These are phyloP conservation scores for Semotilus atromaculatus DNA, from an alignment of 2,797 vertebrate genomes.

Conservation along the genomic window DNA sequence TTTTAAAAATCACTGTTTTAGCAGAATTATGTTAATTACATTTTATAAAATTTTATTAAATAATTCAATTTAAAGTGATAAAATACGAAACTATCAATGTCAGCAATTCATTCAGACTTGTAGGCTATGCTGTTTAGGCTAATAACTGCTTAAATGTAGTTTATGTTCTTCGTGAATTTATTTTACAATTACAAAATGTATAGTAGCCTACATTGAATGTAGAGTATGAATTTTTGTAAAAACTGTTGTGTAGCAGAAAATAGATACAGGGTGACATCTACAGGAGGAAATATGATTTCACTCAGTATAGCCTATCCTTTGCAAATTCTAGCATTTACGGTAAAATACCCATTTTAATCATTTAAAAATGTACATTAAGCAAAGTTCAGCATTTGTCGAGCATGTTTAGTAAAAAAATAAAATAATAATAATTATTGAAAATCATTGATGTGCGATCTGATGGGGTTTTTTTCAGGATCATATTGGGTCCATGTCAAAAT, in stretches of 20 bases:
- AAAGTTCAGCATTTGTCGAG: not conserved
- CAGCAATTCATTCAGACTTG: not conserved
- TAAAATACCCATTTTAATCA: not conserved
- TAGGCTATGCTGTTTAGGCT: not conserved
- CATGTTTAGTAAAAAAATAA: not conserved
- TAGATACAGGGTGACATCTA: constrained; percentile 69
- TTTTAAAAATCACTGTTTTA: not conserved
- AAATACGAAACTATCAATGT: not conserved
- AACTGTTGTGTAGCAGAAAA: constrained; percentile 12
- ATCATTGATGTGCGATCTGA: not conserved
- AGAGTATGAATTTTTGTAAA: not conserved
- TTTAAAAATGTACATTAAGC: not conserved
- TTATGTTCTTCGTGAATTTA: not conserved
- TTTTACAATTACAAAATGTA: not conserved
- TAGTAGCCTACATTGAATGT: not conserved
- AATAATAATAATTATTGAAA: not conserved
- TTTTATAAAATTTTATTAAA: not conserved
- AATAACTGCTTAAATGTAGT: not conserved
- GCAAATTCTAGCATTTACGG: not conserved
- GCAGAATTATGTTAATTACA: not conserved
- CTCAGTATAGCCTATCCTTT: not conserved
- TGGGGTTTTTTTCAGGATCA: not conserved
- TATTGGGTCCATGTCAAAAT: not conserved
- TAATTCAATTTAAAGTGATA: not conserved
- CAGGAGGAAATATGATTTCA: constrained; percentile 57